phyloP scores from a whole-genome alignment of 1,140 invertebrate genomes.

The Drosophila oshimai region DNA sequence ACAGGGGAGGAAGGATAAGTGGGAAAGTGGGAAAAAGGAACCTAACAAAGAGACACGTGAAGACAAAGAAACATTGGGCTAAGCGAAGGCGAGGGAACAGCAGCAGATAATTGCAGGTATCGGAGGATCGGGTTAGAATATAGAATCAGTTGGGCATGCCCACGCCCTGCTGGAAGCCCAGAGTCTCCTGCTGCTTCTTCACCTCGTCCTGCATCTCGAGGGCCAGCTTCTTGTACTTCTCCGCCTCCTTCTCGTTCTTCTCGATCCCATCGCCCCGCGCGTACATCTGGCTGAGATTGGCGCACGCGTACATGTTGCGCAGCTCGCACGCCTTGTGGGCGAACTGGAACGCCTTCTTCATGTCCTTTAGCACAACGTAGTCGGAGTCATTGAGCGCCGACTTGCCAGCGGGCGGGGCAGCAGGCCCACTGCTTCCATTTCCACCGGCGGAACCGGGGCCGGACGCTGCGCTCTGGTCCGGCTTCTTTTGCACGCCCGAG shows the following conservation, averaged over 20 bases:
- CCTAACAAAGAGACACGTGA: neutral
- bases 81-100: neutral
- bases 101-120: neutral
- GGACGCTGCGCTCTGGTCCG: constrained; percentile 52
- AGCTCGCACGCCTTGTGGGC: constrained; percentile 90
- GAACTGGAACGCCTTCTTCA: constrained; percentile 89
- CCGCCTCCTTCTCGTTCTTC: constrained; percentile 88
- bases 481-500: constrained; percentile 85
- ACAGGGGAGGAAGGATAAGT: constrained; percentile 1
- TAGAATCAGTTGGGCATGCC: constrained; percentile 67
- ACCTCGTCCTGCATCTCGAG: constrained; percentile 87
- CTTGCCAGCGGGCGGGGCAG: neutral
- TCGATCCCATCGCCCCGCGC: constrained; percentile 88
- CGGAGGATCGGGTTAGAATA: neutral
- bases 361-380: constrained; percentile 87
- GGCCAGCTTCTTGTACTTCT: constrained; percentile 88
- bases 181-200: constrained; percentile 84
- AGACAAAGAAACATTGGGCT: constrained; percentile 10
- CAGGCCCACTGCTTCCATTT: neutral
- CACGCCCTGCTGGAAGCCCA: constrained; percentile 88
- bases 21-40: neutral
- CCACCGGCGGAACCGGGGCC: neutral
- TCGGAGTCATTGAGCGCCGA: constrained; percentile 75
- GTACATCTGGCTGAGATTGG: constrained; percentile 91
- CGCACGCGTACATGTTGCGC: constrained; percentile 92